Conservation (phyloP, 2,113 vertebrate genomes). For the Hipposideros armiger region DNA sequence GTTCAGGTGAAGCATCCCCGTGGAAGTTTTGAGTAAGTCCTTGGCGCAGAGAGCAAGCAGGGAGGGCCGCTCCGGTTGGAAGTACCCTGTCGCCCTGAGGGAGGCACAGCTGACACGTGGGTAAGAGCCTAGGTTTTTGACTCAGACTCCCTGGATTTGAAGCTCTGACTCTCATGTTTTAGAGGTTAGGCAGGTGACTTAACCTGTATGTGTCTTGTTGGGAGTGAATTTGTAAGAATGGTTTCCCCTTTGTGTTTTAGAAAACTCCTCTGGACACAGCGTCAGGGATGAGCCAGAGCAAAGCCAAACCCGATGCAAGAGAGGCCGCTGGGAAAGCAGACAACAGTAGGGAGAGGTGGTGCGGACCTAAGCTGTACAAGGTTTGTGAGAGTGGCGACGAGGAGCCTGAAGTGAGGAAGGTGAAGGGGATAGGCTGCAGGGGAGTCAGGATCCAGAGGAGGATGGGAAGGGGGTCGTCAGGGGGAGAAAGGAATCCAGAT, state of each 20-base stretch:
- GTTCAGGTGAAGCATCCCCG: neutral
- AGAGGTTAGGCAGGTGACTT: neutral
- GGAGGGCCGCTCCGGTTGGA: neutral
- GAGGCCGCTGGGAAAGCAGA: neutral
- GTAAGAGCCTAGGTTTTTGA: neutral
- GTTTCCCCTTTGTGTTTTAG: neutral
- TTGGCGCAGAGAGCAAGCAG: neutral
- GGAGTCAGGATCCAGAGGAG: neutral
- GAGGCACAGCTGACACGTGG: neutral
- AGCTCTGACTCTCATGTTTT: neutral
- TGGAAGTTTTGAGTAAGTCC: neutral
- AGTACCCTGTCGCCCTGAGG: neutral
- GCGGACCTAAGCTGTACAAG: too few relatives aligned
- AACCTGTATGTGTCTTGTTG: neutral
- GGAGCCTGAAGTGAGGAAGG: neutral
- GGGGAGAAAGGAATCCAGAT: neutral
- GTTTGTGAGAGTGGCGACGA: accelerated
- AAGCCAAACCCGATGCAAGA: neutral
- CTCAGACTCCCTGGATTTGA: neutral
- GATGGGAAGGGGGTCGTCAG: too few relatives aligned
- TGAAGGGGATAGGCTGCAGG: neutral
- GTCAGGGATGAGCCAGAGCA: neutral
- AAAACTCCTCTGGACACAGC: neutral
- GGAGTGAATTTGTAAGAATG: neutral
- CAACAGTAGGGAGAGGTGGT: neutral